A percentile compares a stretch with the other conserved stretches of the same genome.
These are phyloP conservation scores for Urechis unicinctus DNA, from an alignment of 2,888 invertebrate genomes.

Conservation along the genomic window DNA sequence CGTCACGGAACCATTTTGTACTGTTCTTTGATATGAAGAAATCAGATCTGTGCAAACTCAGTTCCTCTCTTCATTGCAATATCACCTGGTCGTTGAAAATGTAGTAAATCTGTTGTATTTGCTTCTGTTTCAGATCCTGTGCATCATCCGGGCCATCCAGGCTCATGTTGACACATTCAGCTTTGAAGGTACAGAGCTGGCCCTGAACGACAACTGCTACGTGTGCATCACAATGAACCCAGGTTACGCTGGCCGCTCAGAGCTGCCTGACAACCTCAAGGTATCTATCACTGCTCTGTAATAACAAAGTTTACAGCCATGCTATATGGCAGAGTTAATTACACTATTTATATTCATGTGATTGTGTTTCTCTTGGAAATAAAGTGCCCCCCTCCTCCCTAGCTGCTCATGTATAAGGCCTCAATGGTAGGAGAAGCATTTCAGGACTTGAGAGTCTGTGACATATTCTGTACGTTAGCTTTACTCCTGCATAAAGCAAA, in stretches of 20 bases:
- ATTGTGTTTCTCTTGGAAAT: background rate
- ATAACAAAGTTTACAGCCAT: too few species aligned
- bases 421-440: too few species aligned
- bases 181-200: conserved; percentile 72
- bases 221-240: conserved; percentile 57
- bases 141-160: conserved; percentile 71
- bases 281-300: conserved; percentile 14
- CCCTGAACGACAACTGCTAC: conserved; percentile 70
- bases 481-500: too few species aligned
- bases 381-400: background rate
- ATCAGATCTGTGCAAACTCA: background rate
- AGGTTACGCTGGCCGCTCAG: conserved; percentile 53
- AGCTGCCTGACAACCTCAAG: conserved; percentile 56
- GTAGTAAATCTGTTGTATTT: background rate
- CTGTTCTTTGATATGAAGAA: too few species aligned
- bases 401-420: too few species aligned
- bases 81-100: background rate
- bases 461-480: too few species aligned
- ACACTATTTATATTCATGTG: too few species aligned
- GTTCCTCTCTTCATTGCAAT: background rate
- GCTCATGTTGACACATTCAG: conserved; percentile 62
- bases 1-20: too few species aligned
- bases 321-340: too few species aligned
- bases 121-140: conserved; percentile 57
- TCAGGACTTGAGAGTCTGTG: too few species aligned